Evolutionary conservation across 2,888 invertebrate genomes (phyloP), one percentile per base, ranked within the genome.

Genomic region (Mythimna lalbum): DNA sequence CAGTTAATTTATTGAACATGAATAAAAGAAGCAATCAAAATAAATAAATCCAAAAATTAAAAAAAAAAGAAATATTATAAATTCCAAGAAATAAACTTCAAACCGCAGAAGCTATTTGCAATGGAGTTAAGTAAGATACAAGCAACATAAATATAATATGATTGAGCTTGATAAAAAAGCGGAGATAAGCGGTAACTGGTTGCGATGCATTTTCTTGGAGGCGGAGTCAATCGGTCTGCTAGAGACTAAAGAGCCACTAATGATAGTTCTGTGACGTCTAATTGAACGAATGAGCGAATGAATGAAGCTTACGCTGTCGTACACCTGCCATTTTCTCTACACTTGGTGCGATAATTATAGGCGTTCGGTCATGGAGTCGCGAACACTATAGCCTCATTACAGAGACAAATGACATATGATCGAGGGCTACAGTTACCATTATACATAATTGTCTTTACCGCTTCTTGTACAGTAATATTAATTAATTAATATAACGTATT

Each of bases 251-350:
- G 72, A 67, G 66, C 49, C 61, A 74, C 57, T 83, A 85, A 82
- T 78, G 69, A 85, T 85, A 85, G 83, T 68, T 71, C 63, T 63
- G 50, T 72, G 74, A 72, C 76, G 43, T 62, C 52, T 75, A 67
- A 78, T 75, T 57, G 69, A 81, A 81, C 68, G 63, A 73, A 19
- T 50, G 72, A 63, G 61, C 63, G 65, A 78, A 67, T 67, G 72
- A 83, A 72, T 70, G 63, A 70, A 75, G 62, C 69, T 73, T 69
- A 43, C 27, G 59, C 70, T 60, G 71, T 63, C 65, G 12, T 74
- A 73, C 80, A 82, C 80, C 75, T 82, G 77, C 69, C 68, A 71
- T 80, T 83, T 82, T 70, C 73, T 78, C 77, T 47, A 76, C 72
- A 72, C 73, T 70, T 63, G 47, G 69, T 60, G 68, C 62, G 53